Conservation (phyloP, 92 coral and sea anemone genomes). For the Anthopleura xanthogrammica region DNA sequence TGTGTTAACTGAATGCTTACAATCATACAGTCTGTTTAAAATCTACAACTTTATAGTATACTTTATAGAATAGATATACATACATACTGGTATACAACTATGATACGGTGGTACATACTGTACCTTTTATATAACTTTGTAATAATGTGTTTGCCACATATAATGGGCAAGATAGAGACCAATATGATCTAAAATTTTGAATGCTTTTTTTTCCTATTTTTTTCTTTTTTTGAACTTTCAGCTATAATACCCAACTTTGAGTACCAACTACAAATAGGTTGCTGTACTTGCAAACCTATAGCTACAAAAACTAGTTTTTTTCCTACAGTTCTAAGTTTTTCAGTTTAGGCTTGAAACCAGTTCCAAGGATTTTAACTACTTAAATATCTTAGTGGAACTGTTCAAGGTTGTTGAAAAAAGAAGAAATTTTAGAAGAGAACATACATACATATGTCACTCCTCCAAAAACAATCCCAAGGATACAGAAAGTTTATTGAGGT, state of each 20-base stretch:
- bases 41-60: not conserved
- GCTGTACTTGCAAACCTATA: slow-evolving; percentile 6
- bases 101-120: not conserved
- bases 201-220: not conserved
- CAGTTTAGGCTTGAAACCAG: slow-evolving; percentile 2
- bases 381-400: slow-evolving; percentile 12
- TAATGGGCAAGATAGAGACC: slow-evolving; percentile 26
- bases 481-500: not conserved
- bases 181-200: slow-evolving; percentile 35
- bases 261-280: not conserved
- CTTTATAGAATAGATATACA: not conserved
- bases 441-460: slow-evolving; percentile 20
- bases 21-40: not conserved
- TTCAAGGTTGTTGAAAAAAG: slow-evolving; percentile 4
- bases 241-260: slow-evolving; percentile 14
- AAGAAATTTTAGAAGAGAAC: slow-evolving; percentile 8
- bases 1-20: too few species aligned
- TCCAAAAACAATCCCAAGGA: slow-evolving; percentile 8
- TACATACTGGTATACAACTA: not conserved
- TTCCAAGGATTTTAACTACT: slow-evolving; percentile 3
- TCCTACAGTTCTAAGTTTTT: not conserved
- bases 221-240: not conserved
- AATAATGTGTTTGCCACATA: slow-evolving; percentile 9
- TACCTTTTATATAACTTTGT: slow-evolving; percentile 10
- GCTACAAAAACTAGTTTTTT: slow-evolving; percentile 10